Evolutionary conservation across 1,140 invertebrate genomes (phyloP).

Genomic region (Gryon sp.): DNA sequence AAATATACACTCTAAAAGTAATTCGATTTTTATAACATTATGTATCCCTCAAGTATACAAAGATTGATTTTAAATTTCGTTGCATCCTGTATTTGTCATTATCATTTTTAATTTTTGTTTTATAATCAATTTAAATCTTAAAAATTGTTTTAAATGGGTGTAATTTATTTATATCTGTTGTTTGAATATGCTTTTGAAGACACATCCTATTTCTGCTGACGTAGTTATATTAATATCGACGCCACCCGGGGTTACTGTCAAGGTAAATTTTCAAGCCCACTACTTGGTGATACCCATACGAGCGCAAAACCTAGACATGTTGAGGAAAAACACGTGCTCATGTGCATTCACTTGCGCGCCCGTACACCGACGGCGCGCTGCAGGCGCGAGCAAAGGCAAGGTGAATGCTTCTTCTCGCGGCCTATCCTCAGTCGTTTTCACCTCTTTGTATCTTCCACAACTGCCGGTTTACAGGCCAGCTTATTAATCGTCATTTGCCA

Average conservation of each 20-base stretch:
- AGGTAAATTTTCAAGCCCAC: conserved; percentile 31
- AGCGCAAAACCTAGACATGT: conserved; percentile 11
- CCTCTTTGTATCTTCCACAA: conserved; percentile 67
- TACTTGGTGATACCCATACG: conserved; percentile 8
- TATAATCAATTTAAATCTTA: too few relatives aligned
- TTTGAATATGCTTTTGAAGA: too few relatives aligned
- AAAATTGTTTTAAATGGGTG: too few relatives aligned
- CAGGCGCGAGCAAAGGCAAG: conserved; percentile 57
- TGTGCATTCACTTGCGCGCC: conserved; percentile 61
- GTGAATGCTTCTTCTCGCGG: conserved; percentile 68
- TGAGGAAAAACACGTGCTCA: conserved; percentile 46
- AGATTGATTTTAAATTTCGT: too few relatives aligned
- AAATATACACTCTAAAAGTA: too few relatives aligned
- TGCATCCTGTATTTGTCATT: too few relatives aligned
- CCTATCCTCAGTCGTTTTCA: conserved; percentile 70
- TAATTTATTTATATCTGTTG: too few relatives aligned
- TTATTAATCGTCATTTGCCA: conserved; percentile 25
- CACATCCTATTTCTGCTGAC: conserved; percentile 10
- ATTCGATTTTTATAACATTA: too few relatives aligned
- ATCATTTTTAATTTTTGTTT: too few relatives aligned
- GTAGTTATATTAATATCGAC: conserved; percentile 6
- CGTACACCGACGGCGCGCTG: conserved; percentile 57
- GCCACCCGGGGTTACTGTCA: conserved; percentile 27
- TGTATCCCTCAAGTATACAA: too few relatives aligned
- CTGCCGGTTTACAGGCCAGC: conserved; percentile 57